A percentile compares a stretch with the other conserved stretches of the same genome.
phyloP scores from a whole-genome alignment of 2,113 vertebrate species.

The Pseudolaguvia tuberculata region DNA sequence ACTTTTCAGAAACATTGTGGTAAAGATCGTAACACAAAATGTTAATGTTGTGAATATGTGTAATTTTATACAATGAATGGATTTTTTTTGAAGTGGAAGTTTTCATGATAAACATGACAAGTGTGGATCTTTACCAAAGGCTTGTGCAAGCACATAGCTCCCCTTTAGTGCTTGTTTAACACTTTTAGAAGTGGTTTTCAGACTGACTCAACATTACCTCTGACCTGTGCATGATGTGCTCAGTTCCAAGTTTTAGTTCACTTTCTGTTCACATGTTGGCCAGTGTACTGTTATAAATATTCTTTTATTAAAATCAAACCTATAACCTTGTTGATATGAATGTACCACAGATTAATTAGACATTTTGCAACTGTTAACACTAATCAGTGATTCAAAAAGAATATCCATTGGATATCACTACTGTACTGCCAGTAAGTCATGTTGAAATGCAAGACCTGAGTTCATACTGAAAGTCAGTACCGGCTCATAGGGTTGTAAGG shows the following conservation, averaged over 20 bases:
- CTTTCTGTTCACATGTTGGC: neutral
- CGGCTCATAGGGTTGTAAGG: too few relatives aligned
- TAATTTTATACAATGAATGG: neutral
- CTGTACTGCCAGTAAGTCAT: conserved; percentile 2
- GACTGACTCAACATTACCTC: conserved; percentile 1
- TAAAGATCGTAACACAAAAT: neutral
- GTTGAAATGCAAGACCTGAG: conserved; percentile 18
- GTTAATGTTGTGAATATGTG: neutral
- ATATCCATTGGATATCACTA: conserved; percentile 1
- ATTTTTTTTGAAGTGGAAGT: conserved; percentile 23
- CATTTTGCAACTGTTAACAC: neutral
- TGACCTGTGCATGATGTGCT: neutral
- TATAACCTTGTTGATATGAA: neutral
- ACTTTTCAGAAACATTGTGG: neutral
- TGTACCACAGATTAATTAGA: neutral
- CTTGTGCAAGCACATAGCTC: conserved; percentile 16
- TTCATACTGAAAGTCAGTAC: conserved; percentile 17
- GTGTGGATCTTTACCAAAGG: conserved; percentile 5
- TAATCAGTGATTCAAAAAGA: neutral
- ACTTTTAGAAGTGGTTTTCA: conserved; percentile 11
- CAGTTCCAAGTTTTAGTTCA: neutral
- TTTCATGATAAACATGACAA: conserved; percentile 14
- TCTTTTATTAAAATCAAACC: neutral
- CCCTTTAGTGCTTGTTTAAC: conserved; percentile 20
- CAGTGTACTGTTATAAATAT: neutral